phyloP scores from a whole-genome alignment of 2,113 vertebrate genomes.

The Catharus fuscescens region DNA sequence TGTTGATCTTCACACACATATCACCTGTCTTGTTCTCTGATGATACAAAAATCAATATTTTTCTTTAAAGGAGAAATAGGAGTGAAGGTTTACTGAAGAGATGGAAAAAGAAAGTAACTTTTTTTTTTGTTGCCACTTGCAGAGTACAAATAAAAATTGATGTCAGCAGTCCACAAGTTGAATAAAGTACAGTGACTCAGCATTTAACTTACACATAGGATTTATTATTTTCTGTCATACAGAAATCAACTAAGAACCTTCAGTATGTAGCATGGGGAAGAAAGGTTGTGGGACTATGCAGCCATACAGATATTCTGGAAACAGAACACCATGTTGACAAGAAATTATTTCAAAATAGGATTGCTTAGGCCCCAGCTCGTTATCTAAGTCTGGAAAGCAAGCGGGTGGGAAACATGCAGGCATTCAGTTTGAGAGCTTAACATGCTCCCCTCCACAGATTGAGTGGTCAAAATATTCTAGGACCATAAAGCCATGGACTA shows the following conservation, averaged over 20 bases:
- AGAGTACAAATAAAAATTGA: background rate
- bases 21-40: background rate
- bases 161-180: background rate
- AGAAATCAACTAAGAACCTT: conserved; percentile 31
- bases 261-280: conserved; percentile 1
- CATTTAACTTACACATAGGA: background rate
- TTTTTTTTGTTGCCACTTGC: background rate
- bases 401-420: background rate
- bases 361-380: background rate
- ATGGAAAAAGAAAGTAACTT: background rate
- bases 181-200: conserved; percentile 48
- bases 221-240: conserved; percentile 60
- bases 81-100: background rate
- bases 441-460: background rate
- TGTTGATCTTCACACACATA: background rate
- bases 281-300: background rate
- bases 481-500: background rate
- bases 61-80: background rate
- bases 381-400: background rate
- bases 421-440: conserved; percentile 1
- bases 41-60: background rate
- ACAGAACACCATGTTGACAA: background rate
- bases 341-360: background rate
- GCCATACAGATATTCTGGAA: conserved; percentile 22
- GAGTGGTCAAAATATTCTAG: background rate